Conservation (phyloP, 1,140 invertebrate species). For the Rhizoglyphus robini region DNA sequence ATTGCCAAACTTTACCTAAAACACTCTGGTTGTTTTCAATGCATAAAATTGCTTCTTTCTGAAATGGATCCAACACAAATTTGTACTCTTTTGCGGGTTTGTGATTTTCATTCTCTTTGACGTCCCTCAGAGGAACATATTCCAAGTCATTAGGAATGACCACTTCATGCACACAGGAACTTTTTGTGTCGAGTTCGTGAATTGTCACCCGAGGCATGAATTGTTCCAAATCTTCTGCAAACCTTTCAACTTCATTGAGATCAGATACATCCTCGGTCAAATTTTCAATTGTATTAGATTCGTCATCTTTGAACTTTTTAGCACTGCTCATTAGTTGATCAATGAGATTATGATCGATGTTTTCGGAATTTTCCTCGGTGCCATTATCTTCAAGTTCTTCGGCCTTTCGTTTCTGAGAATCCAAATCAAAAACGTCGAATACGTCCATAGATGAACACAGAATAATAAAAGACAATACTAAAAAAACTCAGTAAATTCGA, state of each 20-base stretch:
- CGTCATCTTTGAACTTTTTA: neutral
- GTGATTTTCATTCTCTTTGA: slow-evolving; percentile 27
- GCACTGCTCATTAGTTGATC: slow-evolving; percentile 8
- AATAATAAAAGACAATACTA: no score
- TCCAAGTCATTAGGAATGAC: slow-evolving; percentile 70
- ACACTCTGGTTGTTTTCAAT: slow-evolving; percentile 95
- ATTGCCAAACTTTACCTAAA: slow-evolving; percentile 40
- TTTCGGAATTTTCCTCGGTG: neutral
- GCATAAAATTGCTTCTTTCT: slow-evolving; percentile 91
- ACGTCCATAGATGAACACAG: slow-evolving; percentile 16
- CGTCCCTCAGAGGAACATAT: slow-evolving; percentile 54
- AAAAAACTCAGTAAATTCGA: no score
- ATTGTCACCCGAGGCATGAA: slow-evolving; percentile 8
- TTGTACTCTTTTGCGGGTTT: slow-evolving; percentile 82
- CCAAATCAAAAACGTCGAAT: slow-evolving; percentile 20
- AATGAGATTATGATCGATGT: slow-evolving; percentile 1
- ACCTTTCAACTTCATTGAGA: neutral
- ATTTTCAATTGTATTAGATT: neutral
- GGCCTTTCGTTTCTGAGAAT: slow-evolving; percentile 14
- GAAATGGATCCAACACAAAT: slow-evolving; percentile 94
- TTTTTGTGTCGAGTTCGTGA: slow-evolving; percentile 18
- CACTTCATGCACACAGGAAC: slow-evolving; percentile 34
- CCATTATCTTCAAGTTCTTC: slow-evolving; percentile 7
- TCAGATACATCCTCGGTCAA: neutral
- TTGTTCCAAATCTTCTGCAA: neutral